Base-by-base conservation (phyloP, 1,140 invertebrate genomes). In the Pachypsylla venusta region DNA sequence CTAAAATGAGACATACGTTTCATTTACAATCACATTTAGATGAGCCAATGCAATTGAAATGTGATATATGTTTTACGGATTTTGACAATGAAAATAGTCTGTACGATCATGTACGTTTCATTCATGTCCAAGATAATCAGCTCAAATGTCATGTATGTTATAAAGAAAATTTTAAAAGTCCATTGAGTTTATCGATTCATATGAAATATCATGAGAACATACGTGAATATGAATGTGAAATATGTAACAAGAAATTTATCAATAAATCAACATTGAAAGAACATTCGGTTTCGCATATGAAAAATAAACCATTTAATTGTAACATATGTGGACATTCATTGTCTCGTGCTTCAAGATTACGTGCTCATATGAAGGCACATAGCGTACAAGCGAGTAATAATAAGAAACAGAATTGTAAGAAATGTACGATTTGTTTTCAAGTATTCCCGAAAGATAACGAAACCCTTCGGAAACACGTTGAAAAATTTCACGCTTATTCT, bases 241-340 rank as follows among this genome's bases (percentile, higher is more conserved):
- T 25, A n/a, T 77, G 75, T 57, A 71, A 70, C 0, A 76, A 75
- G 59, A 61, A 70, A 26, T 77, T 76, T 59, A 63, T 74, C 10
- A 74, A 76, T 62, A 73, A 73, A 39, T 73, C 75, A 59, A 76
- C 73, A 1, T 63, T 77, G 53, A 73, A 74, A 54, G 75, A 77
- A 48, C 76, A 77, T 48, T 69, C 70, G 3, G 71, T 77, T 2
- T 74, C 72, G 1, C 76, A 77, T 69, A 68, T 76, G 59, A 70
- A 74, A 66, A 73, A 74, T 59, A 76, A 76, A 42, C 75, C 76
- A 4, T 76, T 73, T 69, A 73, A 75, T 63, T 77, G 75, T 58
- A 74, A 76, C 66, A 75, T 76, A 27, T 77, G 75, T 59, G 62
- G 74, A 61, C 74, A 75, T 65, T 73, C 73, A 26, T 61, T 77